These are phyloP conservation scores for Himalopsyche kuldschensis DNA, from an alignment of 2,888 invertebrate species.

Conservation along the genomic window DNA sequence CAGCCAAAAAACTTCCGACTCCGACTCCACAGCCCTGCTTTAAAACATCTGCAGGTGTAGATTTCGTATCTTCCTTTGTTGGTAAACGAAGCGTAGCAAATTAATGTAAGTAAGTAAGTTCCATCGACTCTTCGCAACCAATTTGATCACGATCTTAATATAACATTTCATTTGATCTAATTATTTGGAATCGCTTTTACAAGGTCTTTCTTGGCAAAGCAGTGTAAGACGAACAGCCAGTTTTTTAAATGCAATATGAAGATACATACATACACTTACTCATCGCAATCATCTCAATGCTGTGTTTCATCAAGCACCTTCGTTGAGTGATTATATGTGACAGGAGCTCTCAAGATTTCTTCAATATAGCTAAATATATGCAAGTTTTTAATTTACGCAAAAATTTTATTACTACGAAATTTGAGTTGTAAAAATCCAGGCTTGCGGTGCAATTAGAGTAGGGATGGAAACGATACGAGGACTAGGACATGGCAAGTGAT, in stretches of 20 bases:
- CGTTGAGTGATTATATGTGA: background rate
- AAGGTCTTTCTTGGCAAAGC: background rate
- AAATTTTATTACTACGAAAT: no score
- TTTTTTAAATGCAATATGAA: background rate
- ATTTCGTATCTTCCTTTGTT: background rate
- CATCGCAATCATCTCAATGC: background rate
- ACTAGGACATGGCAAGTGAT: no score
- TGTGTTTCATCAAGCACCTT: background rate
- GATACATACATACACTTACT: background rate
- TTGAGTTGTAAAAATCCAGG: no score
- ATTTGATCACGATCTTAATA: background rate
- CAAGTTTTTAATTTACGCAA: no score
- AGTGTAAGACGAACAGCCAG: background rate
- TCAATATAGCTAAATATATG: no score
- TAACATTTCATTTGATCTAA: background rate
- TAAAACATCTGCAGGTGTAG: background rate
- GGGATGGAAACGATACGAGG: no score
- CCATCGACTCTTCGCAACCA: background rate
- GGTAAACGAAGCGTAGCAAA: background rate
- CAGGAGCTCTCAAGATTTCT: background rate
- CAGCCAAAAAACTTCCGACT: no score
- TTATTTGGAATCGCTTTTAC: background rate
- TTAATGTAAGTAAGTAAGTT: background rate
- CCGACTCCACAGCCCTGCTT: no score
- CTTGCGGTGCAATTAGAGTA: no score